Evolutionary conservation across 2,888 invertebrate genomes (phyloP), one percentile per base, ranked within the genome.

Genomic region (Tetrapedia diversipes): DNA sequence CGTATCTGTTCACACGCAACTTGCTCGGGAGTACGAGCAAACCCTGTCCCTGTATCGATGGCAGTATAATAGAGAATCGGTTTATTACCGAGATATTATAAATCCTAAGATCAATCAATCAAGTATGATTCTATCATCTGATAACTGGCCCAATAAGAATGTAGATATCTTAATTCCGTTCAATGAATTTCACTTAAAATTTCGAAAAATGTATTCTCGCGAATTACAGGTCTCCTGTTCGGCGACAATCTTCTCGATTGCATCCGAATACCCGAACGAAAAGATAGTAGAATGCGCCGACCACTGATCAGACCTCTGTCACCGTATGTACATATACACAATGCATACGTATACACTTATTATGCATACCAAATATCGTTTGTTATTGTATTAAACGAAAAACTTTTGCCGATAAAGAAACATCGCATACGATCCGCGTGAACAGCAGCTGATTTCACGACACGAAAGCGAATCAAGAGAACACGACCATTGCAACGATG

Each of bases 401-500:
- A 10, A 4, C 24, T 61, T 75, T 39, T 22, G 11, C 53, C n/a
- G 16, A 14, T 4, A 16, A 16, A 47, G 37, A 41, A 19, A n/a
- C 29, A 49, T 45, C 34, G 47, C 34, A 39, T 57, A 82, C 79
- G 65, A 81, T 71, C 64, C 14, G 39, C 70, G 75, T 47, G 60
- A 51, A 53, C 22, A 60, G 27, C 16, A 27, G 16, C 11, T 11
- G 76, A 77, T 81, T 68, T 19, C 19, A 14, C 32, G 19, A 11
- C 0, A 56, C 29, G 29, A 8, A 19, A 37, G n/a, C 57, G 27
- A 39, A 41, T 57, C 70, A 60, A 56, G 72, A 63, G 79, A 77
- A 80, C 78, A 82, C 81, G 87, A 84, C 85, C 80, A 14, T 37
- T 56, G 1, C n/a, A 27, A 51, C 77, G 70, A 85, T 85, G 79